A percentile compares a stretch with the other conserved stretches of the same genome.
Evolutionary conservation across 2,113 vertebrate genomes (phyloP).

Genomic region (Megaptera novaeangliae): DNA sequence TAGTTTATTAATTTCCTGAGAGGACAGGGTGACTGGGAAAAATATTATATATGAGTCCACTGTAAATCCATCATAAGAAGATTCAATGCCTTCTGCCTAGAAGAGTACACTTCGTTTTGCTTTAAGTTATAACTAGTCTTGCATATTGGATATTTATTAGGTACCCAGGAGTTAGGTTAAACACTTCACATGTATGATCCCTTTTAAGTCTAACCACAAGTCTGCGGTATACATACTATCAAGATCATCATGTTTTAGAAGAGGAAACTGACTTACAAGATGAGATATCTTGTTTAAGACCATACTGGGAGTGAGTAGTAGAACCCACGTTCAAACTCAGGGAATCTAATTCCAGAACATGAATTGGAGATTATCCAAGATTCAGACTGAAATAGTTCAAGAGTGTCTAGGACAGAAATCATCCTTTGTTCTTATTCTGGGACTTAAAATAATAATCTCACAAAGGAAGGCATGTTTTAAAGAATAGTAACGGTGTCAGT

Average conservation of each 20-base stretch:
- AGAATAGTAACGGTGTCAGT: not conserved
- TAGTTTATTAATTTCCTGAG: conserved; percentile 7
- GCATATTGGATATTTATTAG: not conserved
- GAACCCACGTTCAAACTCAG: not conserved
- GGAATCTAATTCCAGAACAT: not conserved
- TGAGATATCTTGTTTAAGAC: not conserved
- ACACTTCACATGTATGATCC: not conserved
- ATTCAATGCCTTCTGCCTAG: not conserved
- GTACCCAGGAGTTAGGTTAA: not conserved
- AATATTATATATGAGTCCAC: not conserved
- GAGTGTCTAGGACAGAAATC: not conserved
- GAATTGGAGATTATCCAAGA: not conserved
- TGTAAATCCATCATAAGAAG: not conserved
- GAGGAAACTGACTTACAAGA: not conserved
- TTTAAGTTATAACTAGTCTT: not conserved
- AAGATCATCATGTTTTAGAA: not conserved
- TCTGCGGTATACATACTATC: not conserved
- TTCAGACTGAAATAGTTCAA: not conserved
- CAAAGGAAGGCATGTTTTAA: not conserved
- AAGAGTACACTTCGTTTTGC: not conserved
- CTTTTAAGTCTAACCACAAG: not conserved
- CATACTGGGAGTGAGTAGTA: not conserved
- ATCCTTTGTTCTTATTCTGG: not conserved
- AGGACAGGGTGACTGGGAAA: not conserved
- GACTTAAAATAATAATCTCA: not conserved